These are phyloP conservation scores for Diogma glabrata DNA, from an alignment of 2,888 invertebrate genomes.

Conservation along the genomic window DNA sequence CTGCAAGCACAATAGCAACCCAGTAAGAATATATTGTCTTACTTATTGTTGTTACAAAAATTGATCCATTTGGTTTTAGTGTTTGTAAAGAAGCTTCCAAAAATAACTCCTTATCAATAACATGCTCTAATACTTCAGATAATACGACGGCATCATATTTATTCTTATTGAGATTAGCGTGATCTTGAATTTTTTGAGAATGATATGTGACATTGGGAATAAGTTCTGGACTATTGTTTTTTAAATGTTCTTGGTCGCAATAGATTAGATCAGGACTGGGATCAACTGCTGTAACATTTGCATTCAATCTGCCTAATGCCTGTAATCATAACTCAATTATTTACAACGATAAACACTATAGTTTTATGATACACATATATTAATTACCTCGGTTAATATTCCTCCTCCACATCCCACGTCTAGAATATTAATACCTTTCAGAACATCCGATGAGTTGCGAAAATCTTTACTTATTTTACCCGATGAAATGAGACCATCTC, in stretches of 20 bases:
- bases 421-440: constrained; percentile 55
- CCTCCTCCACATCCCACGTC: constrained; percentile 94
- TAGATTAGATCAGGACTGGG: constrained; percentile 57
- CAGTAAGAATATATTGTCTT: constrained; percentile 52
- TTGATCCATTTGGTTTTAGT: constrained; percentile 55
- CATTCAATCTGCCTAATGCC: constrained; percentile 69
- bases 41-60: constrained; percentile 59
- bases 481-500: constrained; percentile 56
- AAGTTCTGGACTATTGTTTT: constrained; percentile 25
- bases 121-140: constrained; percentile 87
- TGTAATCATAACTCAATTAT: no score
- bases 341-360: no score
- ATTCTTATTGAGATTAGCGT: constrained; percentile 36
- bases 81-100: constrained; percentile 51
- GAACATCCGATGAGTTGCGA: constrained; percentile 41
- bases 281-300: constrained; percentile 70
- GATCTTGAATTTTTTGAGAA: constrained; percentile 39
- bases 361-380: no score
- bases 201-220: constrained; percentile 25
- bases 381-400: constrained; percentile 58
- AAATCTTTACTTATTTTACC: constrained; percentile 31
- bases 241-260: constrained; percentile 51
- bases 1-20: constrained; percentile 59
- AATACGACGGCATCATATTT: constrained; percentile 72
- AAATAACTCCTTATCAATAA: constrained; percentile 60